These are phyloP conservation scores for Camponotus fellah DNA, from an alignment of 2,888 invertebrate species.

Conservation along the genomic window DNA sequence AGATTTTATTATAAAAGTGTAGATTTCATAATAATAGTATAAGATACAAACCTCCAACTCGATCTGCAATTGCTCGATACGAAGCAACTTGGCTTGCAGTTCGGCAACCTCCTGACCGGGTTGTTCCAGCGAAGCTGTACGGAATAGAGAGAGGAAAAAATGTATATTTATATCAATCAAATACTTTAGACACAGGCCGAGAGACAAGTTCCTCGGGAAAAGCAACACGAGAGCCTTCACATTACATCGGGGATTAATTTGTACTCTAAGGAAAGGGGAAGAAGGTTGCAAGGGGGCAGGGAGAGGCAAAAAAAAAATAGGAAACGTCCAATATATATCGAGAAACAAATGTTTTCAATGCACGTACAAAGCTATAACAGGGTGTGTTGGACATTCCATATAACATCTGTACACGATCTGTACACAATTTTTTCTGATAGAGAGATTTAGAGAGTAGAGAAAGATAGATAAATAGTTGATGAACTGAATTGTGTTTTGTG, in stretches of 20 bases:
- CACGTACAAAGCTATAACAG: conserved; percentile 72
- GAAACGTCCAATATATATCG: conserved; percentile 53
- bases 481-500: conserved; percentile 68
- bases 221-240: conserved; percentile 77
- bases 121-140: conserved; percentile 82
- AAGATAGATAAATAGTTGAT: conserved; percentile 65
- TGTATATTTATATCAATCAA: conserved; percentile 48
- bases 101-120: conserved; percentile 83
- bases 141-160: conserved; percentile 36
- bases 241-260: conserved; percentile 69
- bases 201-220: conserved; percentile 65
- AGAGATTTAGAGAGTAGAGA: conserved; percentile 63
- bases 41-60: conserved; percentile 88
- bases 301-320: conserved; percentile 49
- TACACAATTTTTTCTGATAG: conserved; percentile 31
- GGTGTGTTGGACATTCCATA: conserved; percentile 76
- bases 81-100: conserved; percentile 88
- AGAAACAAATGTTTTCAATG: conserved; percentile 42
- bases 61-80: conserved; percentile 89
- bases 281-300: neutral
- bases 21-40: too few relatives aligned
- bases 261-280: conserved; percentile 64
- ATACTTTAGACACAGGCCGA: conserved; percentile 25
- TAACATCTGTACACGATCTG: conserved; percentile 65
- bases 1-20: neutral